Evolutionary conservation across 2,113 vertebrate genomes (phyloP).

Genomic region (Callocephalon fimbriatum): DNA sequence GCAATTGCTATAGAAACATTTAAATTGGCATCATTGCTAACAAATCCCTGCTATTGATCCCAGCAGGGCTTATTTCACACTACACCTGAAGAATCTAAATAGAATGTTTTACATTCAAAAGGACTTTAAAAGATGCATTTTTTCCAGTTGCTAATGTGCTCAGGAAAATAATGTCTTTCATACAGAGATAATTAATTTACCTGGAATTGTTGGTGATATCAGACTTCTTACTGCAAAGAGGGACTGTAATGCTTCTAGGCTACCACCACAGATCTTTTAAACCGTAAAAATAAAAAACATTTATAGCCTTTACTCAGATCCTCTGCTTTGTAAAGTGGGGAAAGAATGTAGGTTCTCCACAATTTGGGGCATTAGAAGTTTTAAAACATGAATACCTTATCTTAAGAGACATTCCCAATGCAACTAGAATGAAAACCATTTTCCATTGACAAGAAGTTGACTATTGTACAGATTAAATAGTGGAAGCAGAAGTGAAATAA

Average conservation of each 20-base stretch:
- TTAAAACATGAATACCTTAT: neutral
- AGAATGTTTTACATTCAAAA: conserved; percentile 28
- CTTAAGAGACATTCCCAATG: neutral
- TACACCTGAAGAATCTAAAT: conserved; percentile 47
- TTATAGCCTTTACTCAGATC: neutral
- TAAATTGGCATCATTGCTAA: conserved; percentile 61
- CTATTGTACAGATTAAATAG: neutral
- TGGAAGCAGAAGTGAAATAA: neutral
- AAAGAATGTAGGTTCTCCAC: neutral
- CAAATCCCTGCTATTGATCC: conserved; percentile 57
- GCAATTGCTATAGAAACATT: conserved; percentile 74
- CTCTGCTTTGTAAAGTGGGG: neutral
- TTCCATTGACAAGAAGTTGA: neutral
- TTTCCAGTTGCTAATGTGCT: neutral
- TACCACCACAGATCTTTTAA: neutral
- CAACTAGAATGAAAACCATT: neutral
- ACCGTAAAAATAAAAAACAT: neutral
- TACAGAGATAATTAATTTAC: neutral
- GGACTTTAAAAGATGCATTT: neutral
- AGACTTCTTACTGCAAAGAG: neutral
- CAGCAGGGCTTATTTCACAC: conserved; percentile 29
- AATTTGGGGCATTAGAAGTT: neutral
- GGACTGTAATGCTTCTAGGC: neutral
- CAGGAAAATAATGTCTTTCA: neutral
- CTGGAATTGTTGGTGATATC: neutral